Percentiles rank a stretch among this genome's conserved stretches.
Conservation (phyloP, 2,113 vertebrate species). For the Bolborhynchus lineola region DNA sequence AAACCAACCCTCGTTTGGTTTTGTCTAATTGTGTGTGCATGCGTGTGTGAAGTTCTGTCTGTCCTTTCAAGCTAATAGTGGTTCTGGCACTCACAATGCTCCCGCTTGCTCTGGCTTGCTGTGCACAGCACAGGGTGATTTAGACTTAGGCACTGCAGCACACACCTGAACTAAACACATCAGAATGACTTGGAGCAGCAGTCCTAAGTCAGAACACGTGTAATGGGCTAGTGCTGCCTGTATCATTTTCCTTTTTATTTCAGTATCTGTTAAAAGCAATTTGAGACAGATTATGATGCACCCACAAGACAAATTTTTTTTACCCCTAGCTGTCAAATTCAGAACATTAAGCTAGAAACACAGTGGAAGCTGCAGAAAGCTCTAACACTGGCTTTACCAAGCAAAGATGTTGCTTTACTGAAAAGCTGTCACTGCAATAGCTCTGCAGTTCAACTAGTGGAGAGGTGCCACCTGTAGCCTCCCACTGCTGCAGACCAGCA, state of each 20-base stretch:
- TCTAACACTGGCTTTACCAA: not conserved
- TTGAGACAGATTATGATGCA: conserved; percentile 24
- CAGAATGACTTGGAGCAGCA: not conserved
- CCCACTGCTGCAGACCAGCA: conserved; percentile 17
- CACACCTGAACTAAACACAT: not conserved
- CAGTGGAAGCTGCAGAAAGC: conserved; percentile 11
- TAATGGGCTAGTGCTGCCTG: not conserved
- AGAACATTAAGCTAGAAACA: conserved; percentile 2
- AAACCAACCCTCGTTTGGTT: not conserved
- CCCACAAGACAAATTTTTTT: not conserved
- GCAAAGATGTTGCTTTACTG: conserved; percentile 9
- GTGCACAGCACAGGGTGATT: not conserved
- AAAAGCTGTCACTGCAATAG: conserved; percentile 26
- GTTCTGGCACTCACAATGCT: not conserved
- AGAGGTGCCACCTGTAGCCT: conserved; percentile 36
- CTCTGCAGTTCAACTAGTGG: conserved; percentile 13
- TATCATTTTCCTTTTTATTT: conserved; percentile 26
- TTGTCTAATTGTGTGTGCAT: not conserved
- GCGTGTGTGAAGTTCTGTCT: not conserved
- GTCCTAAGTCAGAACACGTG: not conserved
- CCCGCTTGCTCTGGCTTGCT: not conserved
- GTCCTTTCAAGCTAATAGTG: conserved; percentile 2
- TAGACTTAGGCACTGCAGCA: conserved; percentile 21
- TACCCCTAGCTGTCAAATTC: not conserved
- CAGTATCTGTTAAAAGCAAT: conserved; percentile 28